phyloP scores from a whole-genome alignment of 2,797 vertebrate genomes.

The Dryobates pubescens region DNA sequence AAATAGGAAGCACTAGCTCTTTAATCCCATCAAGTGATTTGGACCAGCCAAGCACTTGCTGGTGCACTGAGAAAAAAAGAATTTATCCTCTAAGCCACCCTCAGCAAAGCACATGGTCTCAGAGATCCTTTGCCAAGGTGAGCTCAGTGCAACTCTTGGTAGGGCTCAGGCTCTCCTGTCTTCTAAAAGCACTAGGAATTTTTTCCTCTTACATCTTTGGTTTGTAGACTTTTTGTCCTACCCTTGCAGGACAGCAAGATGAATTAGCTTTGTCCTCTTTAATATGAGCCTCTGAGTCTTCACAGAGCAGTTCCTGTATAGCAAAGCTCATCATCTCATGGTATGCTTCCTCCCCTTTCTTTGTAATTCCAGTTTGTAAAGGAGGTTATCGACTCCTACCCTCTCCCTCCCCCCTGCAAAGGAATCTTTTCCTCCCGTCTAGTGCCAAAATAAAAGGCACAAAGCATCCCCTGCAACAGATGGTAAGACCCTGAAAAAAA shows the following conservation, averaged over 20 bases:
- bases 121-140: neutral
- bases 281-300: neutral
- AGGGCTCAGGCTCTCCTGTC: neutral
- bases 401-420: neutral
- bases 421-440: neutral
- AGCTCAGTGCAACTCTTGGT: slow-evolving; percentile 4
- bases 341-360: slow-evolving; percentile 11
- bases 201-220: neutral
- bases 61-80: neutral
- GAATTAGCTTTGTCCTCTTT: neutral
- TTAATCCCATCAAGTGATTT: neutral
- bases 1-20: neutral
- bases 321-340: neutral
- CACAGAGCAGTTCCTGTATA: neutral
- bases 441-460: neutral
- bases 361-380: neutral
- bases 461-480: neutral
- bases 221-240: neutral
- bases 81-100: neutral
- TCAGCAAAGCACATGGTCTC: neutral
- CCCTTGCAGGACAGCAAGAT: neutral
- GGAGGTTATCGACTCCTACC: neutral
- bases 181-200: neutral
- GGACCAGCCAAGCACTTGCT: neutral
- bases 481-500: neutral